Percentiles rank a stretch among this genome's conserved stretches.
phyloP scores from a whole-genome alignment of 2,888 invertebrate genomes.

The Sminthurinus aureus region DNA sequence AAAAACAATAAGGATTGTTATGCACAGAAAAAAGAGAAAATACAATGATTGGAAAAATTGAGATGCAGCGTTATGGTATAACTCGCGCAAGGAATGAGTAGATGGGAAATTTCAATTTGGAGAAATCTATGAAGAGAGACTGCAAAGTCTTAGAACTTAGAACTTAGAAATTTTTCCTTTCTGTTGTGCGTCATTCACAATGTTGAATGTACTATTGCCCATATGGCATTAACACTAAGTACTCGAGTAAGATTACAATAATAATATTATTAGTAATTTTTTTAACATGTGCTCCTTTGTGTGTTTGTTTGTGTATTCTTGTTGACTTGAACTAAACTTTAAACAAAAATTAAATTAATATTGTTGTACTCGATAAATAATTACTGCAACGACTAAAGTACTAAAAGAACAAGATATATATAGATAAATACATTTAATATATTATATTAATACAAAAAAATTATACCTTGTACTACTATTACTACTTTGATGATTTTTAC shows the following conservation, averaged over 20 bases:
- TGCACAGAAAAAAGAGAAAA: no score
- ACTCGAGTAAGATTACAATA: background rate
- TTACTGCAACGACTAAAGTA: no score
- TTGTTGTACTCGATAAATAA: background rate
- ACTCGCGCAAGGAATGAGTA: background rate
- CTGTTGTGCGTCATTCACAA: conserved; percentile 44
- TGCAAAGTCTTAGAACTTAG: conserved; percentile 42
- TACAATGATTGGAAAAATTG: no score
- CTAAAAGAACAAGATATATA: no score
- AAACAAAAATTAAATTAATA: background rate
- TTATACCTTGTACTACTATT: no score
- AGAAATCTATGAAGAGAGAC: conserved; percentile 27
- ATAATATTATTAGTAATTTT: background rate
- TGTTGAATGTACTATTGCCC: conserved; percentile 38
- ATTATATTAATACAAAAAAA: no score
- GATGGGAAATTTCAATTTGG: conserved; percentile 21
- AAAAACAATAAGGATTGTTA: no score
- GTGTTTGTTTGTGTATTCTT: background rate
- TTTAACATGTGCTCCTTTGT: background rate
- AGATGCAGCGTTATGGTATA: background rate
- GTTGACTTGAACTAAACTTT: background rate
- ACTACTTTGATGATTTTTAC: no score
- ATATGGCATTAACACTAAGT: conserved; percentile 34
- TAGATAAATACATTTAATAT: no score
- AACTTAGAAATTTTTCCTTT: conserved; percentile 38